Conservation (phyloP, 2,113 vertebrate species). For the Pseudorhombus dupliciocellatus region DNA sequence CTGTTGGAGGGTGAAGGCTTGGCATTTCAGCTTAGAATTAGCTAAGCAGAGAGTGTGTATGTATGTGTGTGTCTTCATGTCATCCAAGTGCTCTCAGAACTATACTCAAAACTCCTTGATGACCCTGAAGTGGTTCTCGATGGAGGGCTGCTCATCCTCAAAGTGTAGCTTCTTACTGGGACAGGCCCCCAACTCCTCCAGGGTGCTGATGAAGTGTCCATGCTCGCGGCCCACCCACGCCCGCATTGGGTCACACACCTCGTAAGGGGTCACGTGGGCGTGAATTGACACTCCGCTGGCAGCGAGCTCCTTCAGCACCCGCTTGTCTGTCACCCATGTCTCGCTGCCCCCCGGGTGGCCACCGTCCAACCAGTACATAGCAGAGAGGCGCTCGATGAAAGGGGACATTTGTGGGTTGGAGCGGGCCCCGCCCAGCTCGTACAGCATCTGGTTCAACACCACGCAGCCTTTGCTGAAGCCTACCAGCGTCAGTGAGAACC, state of each 20-base stretch:
- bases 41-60: no score
- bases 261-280: constrained; percentile 94
- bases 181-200: constrained; percentile 87
- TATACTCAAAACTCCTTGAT: constrained; percentile 84
- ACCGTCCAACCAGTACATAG: constrained; percentile 96
- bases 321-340: constrained; percentile 92
- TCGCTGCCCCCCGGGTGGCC: constrained; percentile 95
- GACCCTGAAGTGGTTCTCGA: constrained; percentile 96
- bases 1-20: no score
- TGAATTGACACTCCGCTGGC: constrained; percentile 86
- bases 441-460: constrained; percentile 95
- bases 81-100: no score
- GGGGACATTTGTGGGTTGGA: constrained; percentile 82
- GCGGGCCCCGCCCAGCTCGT: constrained; percentile 88
- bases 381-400: constrained; percentile 85
- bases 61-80: not conserved
- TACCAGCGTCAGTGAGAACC: constrained; percentile 85
- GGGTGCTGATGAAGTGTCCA: constrained; percentile 85
- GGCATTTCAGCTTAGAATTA: no score
- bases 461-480: constrained; percentile 99
- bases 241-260: constrained; percentile 93
- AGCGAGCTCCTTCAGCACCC: constrained; percentile 86
- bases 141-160: constrained; percentile 86
- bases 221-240: constrained; percentile 97
- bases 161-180: constrained; percentile 90